Evolutionary conservation across 2,797 vertebrate species (phyloP).

Genomic region (Crenichthys baileyi): DNA sequence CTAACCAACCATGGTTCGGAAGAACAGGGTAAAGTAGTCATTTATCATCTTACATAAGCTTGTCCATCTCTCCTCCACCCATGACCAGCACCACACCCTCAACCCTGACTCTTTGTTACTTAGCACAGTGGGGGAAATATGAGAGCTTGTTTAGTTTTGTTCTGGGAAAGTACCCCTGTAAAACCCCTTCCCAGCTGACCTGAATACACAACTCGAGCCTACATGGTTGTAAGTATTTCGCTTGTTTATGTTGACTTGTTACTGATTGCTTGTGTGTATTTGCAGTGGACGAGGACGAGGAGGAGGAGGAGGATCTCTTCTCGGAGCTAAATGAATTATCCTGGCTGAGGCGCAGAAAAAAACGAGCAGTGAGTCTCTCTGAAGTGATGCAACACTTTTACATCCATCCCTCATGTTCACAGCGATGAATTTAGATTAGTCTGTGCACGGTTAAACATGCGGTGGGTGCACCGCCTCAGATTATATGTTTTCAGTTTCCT

Average conservation of each 20-base stretch:
- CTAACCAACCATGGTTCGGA: constrained; percentile 72
- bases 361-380: constrained; percentile 87
- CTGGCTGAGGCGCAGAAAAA: constrained; percentile 91
- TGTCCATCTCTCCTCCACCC: constrained; percentile 13
- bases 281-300: constrained; percentile 77
- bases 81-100: constrained; percentile 24
- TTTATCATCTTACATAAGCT: constrained; percentile 17
- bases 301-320: constrained; percentile 71
- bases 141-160: neutral
- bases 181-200: constrained; percentile 1
- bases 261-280: constrained; percentile 54
- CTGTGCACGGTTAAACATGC: constrained; percentile 12
- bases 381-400: constrained; percentile 24
- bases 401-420: constrained; percentile 14
- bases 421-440: neutral
- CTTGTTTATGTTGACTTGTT: constrained; percentile 21
- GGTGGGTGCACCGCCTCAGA: constrained; percentile 1
- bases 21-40: constrained; percentile 66
- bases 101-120: constrained; percentile 1
- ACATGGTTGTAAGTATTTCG: constrained; percentile 31
- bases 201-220: neutral
- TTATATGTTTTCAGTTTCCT: neutral
- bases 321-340: constrained; percentile 87
- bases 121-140: neutral
- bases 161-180: neutral